Conservation (phyloP, 2,888 invertebrate genomes). For the Netelia fuscicornis region DNA sequence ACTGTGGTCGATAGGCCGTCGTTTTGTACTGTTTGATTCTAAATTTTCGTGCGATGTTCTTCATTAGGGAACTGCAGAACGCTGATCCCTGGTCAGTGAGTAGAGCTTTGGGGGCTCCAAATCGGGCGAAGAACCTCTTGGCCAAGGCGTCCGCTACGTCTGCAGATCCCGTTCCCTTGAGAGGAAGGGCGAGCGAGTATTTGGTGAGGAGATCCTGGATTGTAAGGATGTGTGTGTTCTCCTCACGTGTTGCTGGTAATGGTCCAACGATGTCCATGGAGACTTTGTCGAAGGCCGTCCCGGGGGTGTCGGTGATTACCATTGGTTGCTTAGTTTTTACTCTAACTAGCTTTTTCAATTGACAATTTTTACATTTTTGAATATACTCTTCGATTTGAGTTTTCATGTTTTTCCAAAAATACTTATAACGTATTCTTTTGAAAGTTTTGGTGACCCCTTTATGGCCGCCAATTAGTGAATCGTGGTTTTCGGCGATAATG, state of each 20-base stretch:
- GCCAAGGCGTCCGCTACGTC: conserved; percentile 17
- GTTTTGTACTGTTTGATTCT: conserved; percentile 49
- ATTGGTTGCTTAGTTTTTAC: conserved; percentile 52
- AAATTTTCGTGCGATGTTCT: conserved; percentile 64
- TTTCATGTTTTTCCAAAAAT: conserved; percentile 51
- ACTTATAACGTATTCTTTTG: conserved; percentile 38
- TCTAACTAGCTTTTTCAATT: conserved; percentile 38
- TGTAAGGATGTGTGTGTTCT: conserved; percentile 32
- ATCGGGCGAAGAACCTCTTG: conserved; percentile 33
- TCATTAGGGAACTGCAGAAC: conserved; percentile 67
- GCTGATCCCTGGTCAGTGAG: conserved; percentile 40
- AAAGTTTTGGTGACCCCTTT: conserved; percentile 55
- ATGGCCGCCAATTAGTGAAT: conserved; percentile 1
- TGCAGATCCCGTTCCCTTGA: neutral
- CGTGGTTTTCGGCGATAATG: conserved; percentile 37
- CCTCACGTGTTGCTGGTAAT: neutral
- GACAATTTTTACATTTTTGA: conserved; percentile 37
- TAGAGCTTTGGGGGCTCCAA: conserved; percentile 33
- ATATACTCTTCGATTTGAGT: conserved; percentile 39
- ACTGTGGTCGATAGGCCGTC: conserved; percentile 47
- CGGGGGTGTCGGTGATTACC: conserved; percentile 57
- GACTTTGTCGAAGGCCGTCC: conserved; percentile 48
- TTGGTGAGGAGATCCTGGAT: conserved; percentile 55
- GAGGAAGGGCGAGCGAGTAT: neutral
- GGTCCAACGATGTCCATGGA: conserved; percentile 61